A percentile compares a stretch with the other conserved stretches of the same genome.
Conservation (phyloP, 2,888 invertebrate genomes). For the Nephrotoma flavescens region DNA sequence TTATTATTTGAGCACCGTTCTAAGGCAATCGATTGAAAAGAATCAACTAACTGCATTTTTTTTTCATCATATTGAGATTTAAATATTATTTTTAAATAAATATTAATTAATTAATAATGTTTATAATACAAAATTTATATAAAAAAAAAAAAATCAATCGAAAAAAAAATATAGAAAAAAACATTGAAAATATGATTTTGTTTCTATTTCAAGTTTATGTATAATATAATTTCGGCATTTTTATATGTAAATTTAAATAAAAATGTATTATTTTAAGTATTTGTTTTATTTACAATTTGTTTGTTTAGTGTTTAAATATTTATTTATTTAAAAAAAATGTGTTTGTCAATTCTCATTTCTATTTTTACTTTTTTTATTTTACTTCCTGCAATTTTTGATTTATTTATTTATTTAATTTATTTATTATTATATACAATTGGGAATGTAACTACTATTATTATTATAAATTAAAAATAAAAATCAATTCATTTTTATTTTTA, state of each 20-base stretch:
- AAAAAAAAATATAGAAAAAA: neutral
- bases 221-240: slow-evolving; percentile 1
- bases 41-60: slow-evolving; percentile 8
- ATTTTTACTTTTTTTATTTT: neutral
- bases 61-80: slow-evolving; percentile 1
- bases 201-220: neutral
- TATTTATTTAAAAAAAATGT: slow-evolving; percentile 1
- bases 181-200: neutral
- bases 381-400: neutral
- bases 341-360: slow-evolving; percentile 4
- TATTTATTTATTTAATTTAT: neutral
- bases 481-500: neutral
- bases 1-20: slow-evolving; percentile 12
- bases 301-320: neutral
- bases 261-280: neutral
- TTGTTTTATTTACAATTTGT: slow-evolving; percentile 1
- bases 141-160: neutral
- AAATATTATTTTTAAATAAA: slow-evolving; percentile 2
- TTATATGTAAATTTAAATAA: neutral
- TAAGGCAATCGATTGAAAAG: slow-evolving; percentile 12
- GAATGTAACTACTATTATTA: slow-evolving; percentile 11
- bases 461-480: neutral
- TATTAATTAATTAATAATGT: neutral
- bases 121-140: slow-evolving; percentile 1
- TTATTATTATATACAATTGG: slow-evolving; percentile 10